Evolutionary conservation across 2,797 vertebrate species (phyloP).

Genomic region (Anguilla marmorata): DNA sequence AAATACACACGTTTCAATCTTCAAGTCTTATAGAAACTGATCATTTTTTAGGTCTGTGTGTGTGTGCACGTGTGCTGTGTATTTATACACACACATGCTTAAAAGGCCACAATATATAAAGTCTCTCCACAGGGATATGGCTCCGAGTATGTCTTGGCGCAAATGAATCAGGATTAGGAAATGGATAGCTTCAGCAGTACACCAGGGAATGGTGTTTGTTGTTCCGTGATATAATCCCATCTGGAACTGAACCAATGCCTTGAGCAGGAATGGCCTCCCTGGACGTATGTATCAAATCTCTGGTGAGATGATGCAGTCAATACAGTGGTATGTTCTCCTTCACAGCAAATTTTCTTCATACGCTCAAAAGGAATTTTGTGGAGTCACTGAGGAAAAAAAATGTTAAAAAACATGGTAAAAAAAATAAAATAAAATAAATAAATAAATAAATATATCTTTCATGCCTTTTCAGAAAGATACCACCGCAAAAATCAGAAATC

Average conservation of each 20-base stretch:
- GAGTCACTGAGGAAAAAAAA: constrained; percentile 2
- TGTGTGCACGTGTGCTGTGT: neutral
- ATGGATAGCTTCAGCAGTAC: neutral
- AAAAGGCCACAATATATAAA: neutral
- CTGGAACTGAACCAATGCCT: constrained; percentile 25
- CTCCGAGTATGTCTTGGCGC: neutral
- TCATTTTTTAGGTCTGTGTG: neutral
- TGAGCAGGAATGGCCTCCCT: neutral
- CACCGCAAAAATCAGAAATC: neutral
- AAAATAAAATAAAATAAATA: neutral
- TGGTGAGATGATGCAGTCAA: constrained; percentile 15
- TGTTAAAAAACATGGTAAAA: neutral
- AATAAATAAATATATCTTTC: too few relatives aligned
- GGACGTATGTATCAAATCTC: constrained; percentile 23
- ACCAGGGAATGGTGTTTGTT: constrained; percentile 1
- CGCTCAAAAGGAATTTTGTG: neutral
- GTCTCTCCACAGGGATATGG: neutral
- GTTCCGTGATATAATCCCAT: constrained; percentile 19
- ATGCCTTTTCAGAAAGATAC: neutral
- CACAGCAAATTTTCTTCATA: neutral
- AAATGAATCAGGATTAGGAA: neutral
- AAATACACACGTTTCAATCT: neutral
- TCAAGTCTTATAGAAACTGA: neutral
- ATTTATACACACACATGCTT: neutral
- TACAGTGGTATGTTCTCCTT: constrained; percentile 7